Conservation (phyloP, 2,797 vertebrate species). For the Pantherophis vulpinus region DNA sequence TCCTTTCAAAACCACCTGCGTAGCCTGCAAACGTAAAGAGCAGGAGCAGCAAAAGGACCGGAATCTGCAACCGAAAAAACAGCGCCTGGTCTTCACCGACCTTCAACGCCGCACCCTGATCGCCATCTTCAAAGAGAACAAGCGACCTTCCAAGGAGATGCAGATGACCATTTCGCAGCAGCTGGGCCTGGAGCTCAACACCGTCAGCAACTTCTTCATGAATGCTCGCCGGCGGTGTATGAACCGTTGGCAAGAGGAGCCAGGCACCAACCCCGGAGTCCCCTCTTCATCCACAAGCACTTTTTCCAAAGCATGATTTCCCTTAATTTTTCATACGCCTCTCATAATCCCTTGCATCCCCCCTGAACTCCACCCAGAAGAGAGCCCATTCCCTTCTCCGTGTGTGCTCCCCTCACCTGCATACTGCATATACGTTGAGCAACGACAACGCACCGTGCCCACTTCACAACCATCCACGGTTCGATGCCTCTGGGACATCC, state of each 20-base stretch:
- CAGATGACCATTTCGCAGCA: slow-evolving; percentile 99
- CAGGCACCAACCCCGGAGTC: slow-evolving; percentile 82
- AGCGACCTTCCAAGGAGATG: slow-evolving; percentile 97
- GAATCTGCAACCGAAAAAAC: slow-evolving; percentile 93
- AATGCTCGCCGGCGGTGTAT: slow-evolving; percentile 94
- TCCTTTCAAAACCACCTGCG: slow-evolving; percentile 21
- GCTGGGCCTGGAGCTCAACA: slow-evolving; percentile 95
- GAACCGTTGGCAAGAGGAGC: slow-evolving; percentile 96
- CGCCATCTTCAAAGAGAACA: slow-evolving; percentile 99
- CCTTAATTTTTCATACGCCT: slow-evolving; percentile 20
- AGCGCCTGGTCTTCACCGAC: slow-evolving; percentile 97
- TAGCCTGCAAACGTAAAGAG: slow-evolving; percentile 98
- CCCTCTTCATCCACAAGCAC: slow-evolving; percentile 87
- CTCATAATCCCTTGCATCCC: slow-evolving; percentile 63
- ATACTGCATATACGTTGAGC: not conserved
- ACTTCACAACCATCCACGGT: fast-evolving
- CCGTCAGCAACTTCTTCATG: slow-evolving; percentile 99
- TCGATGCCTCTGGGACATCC: slow-evolving; percentile 34
- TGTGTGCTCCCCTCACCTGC: not conserved
- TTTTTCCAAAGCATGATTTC: slow-evolving; percentile 93
- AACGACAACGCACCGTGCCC: too few relatives aligned
- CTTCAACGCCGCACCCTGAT: slow-evolving; percentile 97
- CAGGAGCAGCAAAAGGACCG: slow-evolving; percentile 97
- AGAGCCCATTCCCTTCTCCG: slow-evolving; percentile 35
- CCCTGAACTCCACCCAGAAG: slow-evolving; percentile 52